phyloP scores from a whole-genome alignment of 2,797 vertebrate genomes.

The Gephyroberyx darwinii region DNA sequence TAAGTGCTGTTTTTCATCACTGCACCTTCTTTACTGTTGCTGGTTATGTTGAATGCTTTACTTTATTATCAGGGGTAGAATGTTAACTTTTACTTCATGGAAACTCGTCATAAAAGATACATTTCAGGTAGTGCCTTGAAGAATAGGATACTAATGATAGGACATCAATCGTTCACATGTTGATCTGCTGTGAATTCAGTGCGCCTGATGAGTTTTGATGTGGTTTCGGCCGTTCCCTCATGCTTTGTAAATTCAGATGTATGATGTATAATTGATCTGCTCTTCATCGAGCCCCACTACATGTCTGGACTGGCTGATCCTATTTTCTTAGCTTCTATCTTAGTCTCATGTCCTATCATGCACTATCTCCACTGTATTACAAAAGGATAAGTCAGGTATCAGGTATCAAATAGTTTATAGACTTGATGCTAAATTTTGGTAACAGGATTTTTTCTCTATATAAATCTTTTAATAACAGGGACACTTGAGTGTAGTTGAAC shows the following conservation, averaged over 20 bases:
- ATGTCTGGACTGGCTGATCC: constrained; percentile 10
- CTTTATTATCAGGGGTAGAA: neutral
- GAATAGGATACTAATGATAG: neutral
- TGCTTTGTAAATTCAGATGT: neutral
- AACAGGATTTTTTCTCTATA: neutral
- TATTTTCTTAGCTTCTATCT: constrained; percentile 10
- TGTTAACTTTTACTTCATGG: neutral
- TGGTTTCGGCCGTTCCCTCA: neutral
- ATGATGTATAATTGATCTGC: constrained; percentile 8
- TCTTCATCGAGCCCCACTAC: constrained; percentile 16
- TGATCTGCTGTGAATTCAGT: neutral
- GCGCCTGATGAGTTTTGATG: neutral
- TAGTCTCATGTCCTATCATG: neutral
- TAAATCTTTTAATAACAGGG: neutral
- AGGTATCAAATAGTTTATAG: neutral
- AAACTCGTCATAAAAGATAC: neutral
- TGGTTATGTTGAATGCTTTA: neutral
- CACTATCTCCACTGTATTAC: neutral
- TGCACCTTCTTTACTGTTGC: constrained; percentile 1
- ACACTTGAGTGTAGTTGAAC: too few species aligned
- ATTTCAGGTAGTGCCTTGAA: neutral
- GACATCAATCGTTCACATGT: neutral
- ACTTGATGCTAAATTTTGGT: neutral
- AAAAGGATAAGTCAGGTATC: neutral
- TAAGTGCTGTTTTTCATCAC: constrained; percentile 62